phyloP scores from a whole-genome alignment of 2,888 invertebrate species.

The Tetrapedia diversipes region DNA sequence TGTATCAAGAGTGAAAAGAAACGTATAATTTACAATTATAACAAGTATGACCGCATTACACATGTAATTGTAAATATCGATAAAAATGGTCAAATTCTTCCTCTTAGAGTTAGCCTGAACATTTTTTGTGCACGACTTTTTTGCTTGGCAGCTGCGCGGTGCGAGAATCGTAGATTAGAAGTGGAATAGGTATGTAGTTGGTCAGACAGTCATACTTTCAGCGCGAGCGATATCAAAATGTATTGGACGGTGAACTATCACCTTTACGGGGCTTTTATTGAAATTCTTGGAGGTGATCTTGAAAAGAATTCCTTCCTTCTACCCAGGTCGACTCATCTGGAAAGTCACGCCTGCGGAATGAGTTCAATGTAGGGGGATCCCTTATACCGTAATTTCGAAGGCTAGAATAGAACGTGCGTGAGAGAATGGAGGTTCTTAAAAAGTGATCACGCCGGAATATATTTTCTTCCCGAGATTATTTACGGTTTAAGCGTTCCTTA shows the following conservation, averaged over 20 bases:
- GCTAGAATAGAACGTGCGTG: slow-evolving; percentile 38
- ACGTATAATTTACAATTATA: too few relatives aligned
- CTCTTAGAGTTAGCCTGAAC: too few relatives aligned
- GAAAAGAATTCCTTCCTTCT: slow-evolving; percentile 68
- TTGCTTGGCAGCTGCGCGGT: too few relatives aligned
- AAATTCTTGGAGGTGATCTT: slow-evolving; percentile 65
- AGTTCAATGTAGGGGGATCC: slow-evolving; percentile 52
- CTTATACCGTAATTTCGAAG: slow-evolving; percentile 54
- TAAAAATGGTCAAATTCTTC: too few relatives aligned
- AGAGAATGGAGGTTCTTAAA: slow-evolving; percentile 25
- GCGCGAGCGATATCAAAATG: slow-evolving; percentile 53
- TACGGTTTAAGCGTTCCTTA: background rate
- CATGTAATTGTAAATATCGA: too few relatives aligned
- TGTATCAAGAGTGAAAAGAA: too few relatives aligned
- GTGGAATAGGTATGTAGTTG: background rate
- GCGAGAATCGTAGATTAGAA: slow-evolving; percentile 5
- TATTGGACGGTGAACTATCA: slow-evolving; percentile 58
- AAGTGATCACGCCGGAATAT: slow-evolving; percentile 25
- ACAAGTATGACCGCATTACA: too few relatives aligned
- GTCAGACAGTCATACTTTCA: slow-evolving; percentile 11
- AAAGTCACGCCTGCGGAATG: slow-evolving; percentile 67
- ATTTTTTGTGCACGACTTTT: too few relatives aligned
- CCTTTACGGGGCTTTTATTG: slow-evolving; percentile 63
- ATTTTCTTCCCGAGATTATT: slow-evolving; percentile 13
- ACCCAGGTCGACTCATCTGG: slow-evolving; percentile 51